Percentiles rank a stretch among this genome's conserved stretches.
phyloP scores from a whole-genome alignment of 1,140 invertebrate species.

The Euwallacea fornicatus region DNA sequence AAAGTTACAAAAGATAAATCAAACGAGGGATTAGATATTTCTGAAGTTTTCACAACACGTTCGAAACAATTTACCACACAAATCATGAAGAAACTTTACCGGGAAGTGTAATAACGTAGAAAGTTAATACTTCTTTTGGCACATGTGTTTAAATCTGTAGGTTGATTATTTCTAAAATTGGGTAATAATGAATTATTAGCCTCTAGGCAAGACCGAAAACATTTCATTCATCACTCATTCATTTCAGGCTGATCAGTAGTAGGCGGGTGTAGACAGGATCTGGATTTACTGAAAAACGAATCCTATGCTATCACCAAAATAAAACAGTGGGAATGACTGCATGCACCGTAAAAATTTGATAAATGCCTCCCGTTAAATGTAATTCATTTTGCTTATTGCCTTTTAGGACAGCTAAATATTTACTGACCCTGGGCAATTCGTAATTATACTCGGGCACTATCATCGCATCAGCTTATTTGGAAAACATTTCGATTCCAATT shows the following conservation, averaged over 20 bases:
- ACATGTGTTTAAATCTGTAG: too few relatives aligned
- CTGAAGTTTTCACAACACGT: too few relatives aligned
- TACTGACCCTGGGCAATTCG: background rate
- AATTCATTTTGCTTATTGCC: background rate
- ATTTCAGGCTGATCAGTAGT: slow-evolving; percentile 2
- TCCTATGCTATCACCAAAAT: background rate
- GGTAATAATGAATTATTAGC: too few relatives aligned
- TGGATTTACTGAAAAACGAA: slow-evolving; percentile 12
- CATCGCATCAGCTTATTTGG: background rate
- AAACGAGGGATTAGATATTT: too few relatives aligned
- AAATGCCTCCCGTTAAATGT: background rate
- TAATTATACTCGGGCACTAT: too few relatives aligned
- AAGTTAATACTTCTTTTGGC: too few relatives aligned
- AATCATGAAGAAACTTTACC: too few relatives aligned
- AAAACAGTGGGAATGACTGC: background rate
- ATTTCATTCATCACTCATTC: slow-evolving; percentile 1
- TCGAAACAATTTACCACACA: too few relatives aligned
- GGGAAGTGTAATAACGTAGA: too few relatives aligned
- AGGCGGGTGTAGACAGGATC: background rate
- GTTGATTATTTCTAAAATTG: too few relatives aligned
- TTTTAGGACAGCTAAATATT: background rate
- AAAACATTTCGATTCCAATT: background rate
- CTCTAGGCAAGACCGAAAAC: background rate
- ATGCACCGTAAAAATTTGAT: background rate
- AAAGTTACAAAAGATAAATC: too few relatives aligned